Evolutionary conservation across 2,797 vertebrate genomes (phyloP), one percentile per base, ranked within the genome.

Genomic region (Columba guinea): DNA sequence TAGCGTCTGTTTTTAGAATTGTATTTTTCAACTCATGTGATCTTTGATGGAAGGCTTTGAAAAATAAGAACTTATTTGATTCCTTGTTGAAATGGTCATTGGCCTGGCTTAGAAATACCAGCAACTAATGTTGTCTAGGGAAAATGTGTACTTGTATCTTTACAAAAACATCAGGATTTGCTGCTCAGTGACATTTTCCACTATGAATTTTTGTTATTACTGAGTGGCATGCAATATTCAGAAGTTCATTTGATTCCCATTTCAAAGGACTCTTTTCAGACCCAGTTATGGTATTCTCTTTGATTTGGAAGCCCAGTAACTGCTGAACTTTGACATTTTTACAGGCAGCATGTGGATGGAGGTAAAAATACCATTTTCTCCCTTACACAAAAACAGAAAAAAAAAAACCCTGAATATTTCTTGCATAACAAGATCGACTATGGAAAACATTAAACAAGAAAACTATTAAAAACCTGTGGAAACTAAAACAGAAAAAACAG

Each of bases 201-300:
- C 19, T 46, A 41, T 28, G 19, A 71, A 17, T 88, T 81, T 89
- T 48, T 89, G 24, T 75, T 92, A 67, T 75, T 93, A 68, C 44
- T 79, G 79, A 91, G 49, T 73, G 30, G 41, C 56, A 82, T 82
- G 51, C 30, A 82, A 68, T 90, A 95, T 90, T 81, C 70, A 94
- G 73, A 80, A 85, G 63, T 91, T 88, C 41, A 91, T 89, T 60
- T 75, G 15, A 80, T 83, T 88, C 81, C 11, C 8, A 67, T 92
- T 87, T 92, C 89, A 93, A 81, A 87, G 17, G 37, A 28, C 28
- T 86, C 26, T 91, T 74, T 94, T 85, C 87, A 94, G 41, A 87
- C 10, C 8, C 23, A 64, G 21, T 71, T 84, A 77, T 0, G 5
- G 53, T 90, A 87, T 90, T 89, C 44, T 84, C 62, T 90, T 95